A percentile compares a stretch with the other conserved stretches of the same genome.
phyloP scores from a whole-genome alignment of 2,888 invertebrate genomes.

The Drosophila kambysellisi region DNA sequence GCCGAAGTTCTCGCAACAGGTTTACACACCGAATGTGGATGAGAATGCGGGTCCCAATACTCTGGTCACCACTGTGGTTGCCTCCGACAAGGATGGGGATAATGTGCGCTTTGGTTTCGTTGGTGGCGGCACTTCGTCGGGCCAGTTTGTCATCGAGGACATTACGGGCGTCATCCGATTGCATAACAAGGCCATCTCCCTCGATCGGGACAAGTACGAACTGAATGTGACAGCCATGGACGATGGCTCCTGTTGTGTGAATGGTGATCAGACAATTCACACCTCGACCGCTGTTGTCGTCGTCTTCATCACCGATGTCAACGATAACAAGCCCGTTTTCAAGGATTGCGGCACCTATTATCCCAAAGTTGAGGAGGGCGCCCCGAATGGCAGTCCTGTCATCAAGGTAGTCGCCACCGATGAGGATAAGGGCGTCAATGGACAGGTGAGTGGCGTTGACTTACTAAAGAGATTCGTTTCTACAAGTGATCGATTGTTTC shows the following conservation, averaged over 20 bases:
- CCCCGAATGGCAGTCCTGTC: conserved; percentile 96
- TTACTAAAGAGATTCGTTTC: background rate
- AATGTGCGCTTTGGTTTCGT: conserved; percentile 97
- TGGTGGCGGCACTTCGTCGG: conserved; percentile 94
- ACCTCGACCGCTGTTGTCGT: conserved; percentile 98
- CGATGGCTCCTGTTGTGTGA: conserved; percentile 98
- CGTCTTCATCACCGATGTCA: conserved; percentile 98
- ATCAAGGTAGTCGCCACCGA: conserved; percentile 97
- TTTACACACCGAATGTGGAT: conserved; percentile 97
- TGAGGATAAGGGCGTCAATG: conserved; percentile 97
- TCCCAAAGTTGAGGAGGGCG: conserved; percentile 97
- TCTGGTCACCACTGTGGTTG: conserved; percentile 97
- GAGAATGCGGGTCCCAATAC: conserved; percentile 98
- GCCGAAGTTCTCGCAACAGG: conserved; percentile 98
- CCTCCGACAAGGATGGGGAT: conserved; percentile 98
- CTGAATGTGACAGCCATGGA: conserved; percentile 98
- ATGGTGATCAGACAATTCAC: conserved; percentile 94
- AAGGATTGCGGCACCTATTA: conserved; percentile 97
- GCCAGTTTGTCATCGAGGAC: conserved; percentile 97
- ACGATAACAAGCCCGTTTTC: conserved; percentile 98
- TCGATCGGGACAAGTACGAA: conserved; percentile 97
- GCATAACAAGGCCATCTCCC: conserved; percentile 93
- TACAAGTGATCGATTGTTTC: background rate
- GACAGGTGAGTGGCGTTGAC: conserved; percentile 87
- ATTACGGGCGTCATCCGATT: conserved; percentile 97